A percentile compares a stretch with the other conserved stretches of the same genome.
phyloP scores from a whole-genome alignment of 2,888 invertebrate species.

The Salticus scenicus region DNA sequence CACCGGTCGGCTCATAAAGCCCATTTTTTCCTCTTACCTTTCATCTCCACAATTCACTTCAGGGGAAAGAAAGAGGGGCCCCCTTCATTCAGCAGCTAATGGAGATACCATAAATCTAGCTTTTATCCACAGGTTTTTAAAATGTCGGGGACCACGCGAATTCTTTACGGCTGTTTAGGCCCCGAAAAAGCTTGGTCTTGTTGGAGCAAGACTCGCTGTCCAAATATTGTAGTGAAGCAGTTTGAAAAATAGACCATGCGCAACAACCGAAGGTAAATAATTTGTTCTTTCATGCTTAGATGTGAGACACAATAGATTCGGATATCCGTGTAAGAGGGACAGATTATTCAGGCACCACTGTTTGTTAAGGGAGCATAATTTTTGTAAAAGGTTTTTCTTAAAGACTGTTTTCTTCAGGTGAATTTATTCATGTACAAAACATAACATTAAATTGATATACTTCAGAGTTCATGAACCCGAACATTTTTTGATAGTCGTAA shows the following conservation, averaged over 20 bases:
- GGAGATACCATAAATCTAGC: conserved; percentile 16
- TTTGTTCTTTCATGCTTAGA: background rate
- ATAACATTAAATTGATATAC: no score
- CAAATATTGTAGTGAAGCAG: background rate
- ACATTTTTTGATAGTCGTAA: no score
- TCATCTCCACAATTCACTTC: background rate
- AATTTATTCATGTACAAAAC: no score
- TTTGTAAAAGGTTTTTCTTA: no score
- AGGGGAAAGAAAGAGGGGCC: no score
- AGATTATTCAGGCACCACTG: no score
- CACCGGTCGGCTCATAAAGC: background rate
- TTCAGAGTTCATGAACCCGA: no score
- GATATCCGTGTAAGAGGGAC: background rate
- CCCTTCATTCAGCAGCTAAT: background rate
- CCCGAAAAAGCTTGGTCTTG: background rate
- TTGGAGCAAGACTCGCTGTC: background rate
- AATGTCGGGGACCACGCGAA: background rate
- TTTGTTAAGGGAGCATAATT: no score
- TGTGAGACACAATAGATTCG: background rate
- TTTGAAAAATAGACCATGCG: conserved; percentile 1
- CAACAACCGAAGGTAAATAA: background rate
- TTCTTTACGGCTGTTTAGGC: conserved; percentile 9
- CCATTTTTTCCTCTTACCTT: background rate
- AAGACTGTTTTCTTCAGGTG: no score
- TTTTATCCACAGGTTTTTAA: background rate